Evolutionary conservation across 2,113 vertebrate genomes (phyloP).

Genomic region (Dolichallabes microphthalmus): DNA sequence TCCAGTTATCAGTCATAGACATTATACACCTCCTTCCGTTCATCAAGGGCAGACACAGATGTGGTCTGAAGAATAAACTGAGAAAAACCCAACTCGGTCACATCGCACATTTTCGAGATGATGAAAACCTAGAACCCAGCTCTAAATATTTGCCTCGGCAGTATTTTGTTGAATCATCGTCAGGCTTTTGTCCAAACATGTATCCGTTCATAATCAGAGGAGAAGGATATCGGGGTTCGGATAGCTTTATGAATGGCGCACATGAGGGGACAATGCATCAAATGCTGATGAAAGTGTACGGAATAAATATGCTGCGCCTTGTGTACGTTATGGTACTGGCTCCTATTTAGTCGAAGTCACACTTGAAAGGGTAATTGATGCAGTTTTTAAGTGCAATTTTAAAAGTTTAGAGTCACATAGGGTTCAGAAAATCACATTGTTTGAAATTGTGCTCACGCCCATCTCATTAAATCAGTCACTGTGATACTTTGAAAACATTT

Average conservation of each 20-base stretch:
- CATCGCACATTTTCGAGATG: slow-evolving; percentile 57
- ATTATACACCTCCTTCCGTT: slow-evolving; percentile 63
- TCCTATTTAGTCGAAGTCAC: slow-evolving; percentile 67
- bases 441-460: slow-evolving; percentile 72
- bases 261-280: slow-evolving; percentile 68
- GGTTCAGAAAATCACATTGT: slow-evolving; percentile 73
- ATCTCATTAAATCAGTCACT: slow-evolving; percentile 69
- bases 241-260: slow-evolving; percentile 63
- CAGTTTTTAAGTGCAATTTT: slow-evolving; percentile 69
- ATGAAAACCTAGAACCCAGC: slow-evolving; percentile 64
- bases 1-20: slow-evolving; percentile 70
- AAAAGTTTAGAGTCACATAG: slow-evolving; percentile 72
- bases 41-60: slow-evolving; percentile 54
- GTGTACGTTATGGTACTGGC: slow-evolving; percentile 59
- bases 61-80: slow-evolving; percentile 57
- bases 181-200: slow-evolving; percentile 73
- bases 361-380: slow-evolving; percentile 73
- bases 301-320: slow-evolving; percentile 63
- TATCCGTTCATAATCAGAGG: slow-evolving; percentile 59
- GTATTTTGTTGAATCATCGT: slow-evolving; percentile 72
- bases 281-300: slow-evolving; percentile 61
- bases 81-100: slow-evolving; percentile 61
- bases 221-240: slow-evolving; percentile 61
- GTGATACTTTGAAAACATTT: slow-evolving; percentile 69
- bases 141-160: slow-evolving; percentile 75